Evolutionary conservation across 1,140 invertebrate species (phyloP), one percentile per base, ranked within the genome.

Genomic region (Drosophila sp.): DNA sequence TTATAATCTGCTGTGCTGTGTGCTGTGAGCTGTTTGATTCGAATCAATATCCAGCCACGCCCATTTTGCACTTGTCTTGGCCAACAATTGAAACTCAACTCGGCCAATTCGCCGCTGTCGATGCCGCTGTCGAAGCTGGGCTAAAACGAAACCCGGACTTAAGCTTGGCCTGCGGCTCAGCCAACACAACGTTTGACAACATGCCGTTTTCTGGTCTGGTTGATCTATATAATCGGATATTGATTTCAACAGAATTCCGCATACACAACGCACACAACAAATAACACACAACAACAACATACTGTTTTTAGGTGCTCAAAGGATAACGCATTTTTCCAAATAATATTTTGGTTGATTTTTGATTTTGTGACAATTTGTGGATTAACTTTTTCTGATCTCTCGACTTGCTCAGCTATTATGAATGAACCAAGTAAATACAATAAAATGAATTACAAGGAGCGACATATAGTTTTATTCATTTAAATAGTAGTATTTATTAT

Each of bases 1-100:
- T 86, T 90, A 73, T 81, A 90, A 89, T 87, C 79, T 82, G 73
- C 76, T 80, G 78, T 86, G 78, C 66, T n/a, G n/a, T n/a, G n/a
- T n/a, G n/a, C n/a, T n/a, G n/a, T n/a, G n/a, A n/a, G n/a, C n/a
- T 79, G 72, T 82, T 90, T 87, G 79, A 87, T 90, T 90, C 90
- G 54, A 72, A 90, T 83, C 76, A 90, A 90, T 90, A 83, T 80
- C 73, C 81, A 78, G 81, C 78, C 29, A 90, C 87, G 87, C 87
- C 87, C 63, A 56, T 51, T 40, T 40, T 72, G 59, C 46, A 36
- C 48, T 70, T 5, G 7, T 25, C 57, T 16, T 16, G 16, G 16
- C 7, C 16, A 16, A 36, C 29, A 53, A 16, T 18, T 14, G 14
- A 36, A 36, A 53, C 50, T 53, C 50, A 18, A 36, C 4, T n/a